phyloP scores from a whole-genome alignment of 2,888 invertebrate genomes.

The Noctua janthina region DNA sequence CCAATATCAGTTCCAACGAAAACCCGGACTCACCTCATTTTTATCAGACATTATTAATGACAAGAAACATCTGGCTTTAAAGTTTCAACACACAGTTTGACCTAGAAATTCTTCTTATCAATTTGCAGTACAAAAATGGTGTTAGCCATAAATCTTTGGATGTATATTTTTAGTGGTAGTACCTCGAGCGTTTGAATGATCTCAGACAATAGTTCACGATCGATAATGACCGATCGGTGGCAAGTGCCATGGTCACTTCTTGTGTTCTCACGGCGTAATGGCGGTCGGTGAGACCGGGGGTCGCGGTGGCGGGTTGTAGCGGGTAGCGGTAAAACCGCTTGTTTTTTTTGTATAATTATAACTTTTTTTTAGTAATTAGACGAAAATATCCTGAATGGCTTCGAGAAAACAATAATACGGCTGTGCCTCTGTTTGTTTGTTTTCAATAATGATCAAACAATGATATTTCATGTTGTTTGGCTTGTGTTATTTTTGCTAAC shows the following conservation, averaged over 20 bases:
- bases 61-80: constrained; percentile 40
- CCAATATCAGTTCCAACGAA: constrained; percentile 27
- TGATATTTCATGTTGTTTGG: background rate
- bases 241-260: constrained; percentile 78
- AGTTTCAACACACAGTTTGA: constrained; percentile 42
- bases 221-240: constrained; percentile 72
- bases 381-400: background rate
- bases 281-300: constrained; percentile 40
- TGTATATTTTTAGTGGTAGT: constrained; percentile 48
- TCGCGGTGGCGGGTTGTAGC: constrained; percentile 43
- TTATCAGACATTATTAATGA: constrained; percentile 56
- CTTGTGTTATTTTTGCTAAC: background rate
- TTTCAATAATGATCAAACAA: background rate
- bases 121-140: constrained; percentile 48
- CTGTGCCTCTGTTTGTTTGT: background rate
- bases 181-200: constrained; percentile 41
- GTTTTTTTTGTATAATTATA: no score
- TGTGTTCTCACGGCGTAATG: constrained; percentile 75
- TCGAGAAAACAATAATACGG: background rate
- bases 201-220: constrained; percentile 74
- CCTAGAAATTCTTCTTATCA: constrained; percentile 53
- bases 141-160: constrained; percentile 49
- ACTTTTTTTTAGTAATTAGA: background rate
- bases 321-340: constrained; percentile 15
- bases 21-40: constrained; percentile 35